phyloP scores from a whole-genome alignment of 2,797 vertebrate species.

The Acanthis flammea region DNA sequence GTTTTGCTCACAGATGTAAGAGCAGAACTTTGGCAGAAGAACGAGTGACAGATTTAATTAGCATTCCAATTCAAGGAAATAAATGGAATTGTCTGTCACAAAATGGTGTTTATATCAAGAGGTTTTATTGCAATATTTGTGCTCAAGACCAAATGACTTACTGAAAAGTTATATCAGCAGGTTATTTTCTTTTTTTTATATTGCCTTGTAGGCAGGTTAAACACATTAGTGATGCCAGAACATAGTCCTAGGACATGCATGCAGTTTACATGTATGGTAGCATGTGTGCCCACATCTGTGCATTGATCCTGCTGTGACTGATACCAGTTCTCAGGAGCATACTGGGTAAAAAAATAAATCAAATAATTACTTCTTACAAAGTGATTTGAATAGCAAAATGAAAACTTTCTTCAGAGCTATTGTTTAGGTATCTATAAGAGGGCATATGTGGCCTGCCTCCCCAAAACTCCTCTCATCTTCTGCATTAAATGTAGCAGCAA shows the following conservation, averaged over 20 bases:
- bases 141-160: constrained; percentile 8
- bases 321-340: not conserved
- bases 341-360: not conserved
- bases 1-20: constrained; percentile 33
- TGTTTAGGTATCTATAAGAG: not conserved
- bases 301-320: not conserved
- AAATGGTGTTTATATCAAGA: constrained; percentile 29
- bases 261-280: not conserved
- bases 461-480: not conserved
- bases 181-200: not conserved
- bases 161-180: not conserved
- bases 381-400: not conserved
- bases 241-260: not conserved
- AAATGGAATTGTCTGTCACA: constrained; percentile 21
- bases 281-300: not conserved
- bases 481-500: not conserved
- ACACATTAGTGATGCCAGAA: not conserved
- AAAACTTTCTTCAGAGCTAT: not conserved
- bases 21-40: constrained; percentile 39
- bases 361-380: not conserved
- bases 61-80: constrained; percentile 10
- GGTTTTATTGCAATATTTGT: constrained; percentile 1
- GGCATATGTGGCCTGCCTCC: not conserved
- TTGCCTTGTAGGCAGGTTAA: not conserved
- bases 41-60: constrained; percentile 46